phyloP scores from a whole-genome alignment of 2,888 invertebrate species.

The Temnothorax unifasciatus region DNA sequence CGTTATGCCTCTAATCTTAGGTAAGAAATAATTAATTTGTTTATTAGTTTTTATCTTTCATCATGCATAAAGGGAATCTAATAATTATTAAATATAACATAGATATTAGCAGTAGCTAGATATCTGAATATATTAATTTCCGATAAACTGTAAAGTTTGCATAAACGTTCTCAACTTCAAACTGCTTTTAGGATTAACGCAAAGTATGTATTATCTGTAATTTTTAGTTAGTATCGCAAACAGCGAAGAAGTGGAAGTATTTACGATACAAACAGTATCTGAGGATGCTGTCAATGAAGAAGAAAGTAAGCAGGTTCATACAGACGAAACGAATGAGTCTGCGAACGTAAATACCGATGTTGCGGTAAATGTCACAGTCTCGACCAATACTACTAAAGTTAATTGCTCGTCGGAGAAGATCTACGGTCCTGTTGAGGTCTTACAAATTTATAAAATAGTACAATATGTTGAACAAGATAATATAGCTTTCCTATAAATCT shows the following conservation, averaged over 20 bases:
- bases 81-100: not conserved
- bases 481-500: not conserved
- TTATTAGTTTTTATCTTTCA: not conserved
- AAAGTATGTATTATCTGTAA: not conserved
- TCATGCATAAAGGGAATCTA: not conserved
- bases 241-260: constrained; percentile 43
- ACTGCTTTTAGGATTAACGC: not conserved
- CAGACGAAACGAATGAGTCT: constrained; percentile 32
- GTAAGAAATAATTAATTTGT: constrained; percentile 58
- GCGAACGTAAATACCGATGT: not conserved
- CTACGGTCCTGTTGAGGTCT: constrained; percentile 79
- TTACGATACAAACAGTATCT: not conserved
- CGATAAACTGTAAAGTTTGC: not conserved
- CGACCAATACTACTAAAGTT: constrained; percentile 75
- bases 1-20: constrained; percentile 66
- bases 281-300: not conserved
- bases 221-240: constrained; percentile 46
- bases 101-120: not conserved
- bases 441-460: not conserved
- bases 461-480: not conserved
- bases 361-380: constrained; percentile 25
- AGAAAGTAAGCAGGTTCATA: constrained; percentile 18
- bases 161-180: not conserved
- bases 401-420: constrained; percentile 80
- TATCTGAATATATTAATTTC: not conserved